Percentiles rank a stretch among this genome's conserved stretches.
Evolutionary conservation across 2,888 invertebrate genomes (phyloP).

Genomic region (Parnassius smintheus): DNA sequence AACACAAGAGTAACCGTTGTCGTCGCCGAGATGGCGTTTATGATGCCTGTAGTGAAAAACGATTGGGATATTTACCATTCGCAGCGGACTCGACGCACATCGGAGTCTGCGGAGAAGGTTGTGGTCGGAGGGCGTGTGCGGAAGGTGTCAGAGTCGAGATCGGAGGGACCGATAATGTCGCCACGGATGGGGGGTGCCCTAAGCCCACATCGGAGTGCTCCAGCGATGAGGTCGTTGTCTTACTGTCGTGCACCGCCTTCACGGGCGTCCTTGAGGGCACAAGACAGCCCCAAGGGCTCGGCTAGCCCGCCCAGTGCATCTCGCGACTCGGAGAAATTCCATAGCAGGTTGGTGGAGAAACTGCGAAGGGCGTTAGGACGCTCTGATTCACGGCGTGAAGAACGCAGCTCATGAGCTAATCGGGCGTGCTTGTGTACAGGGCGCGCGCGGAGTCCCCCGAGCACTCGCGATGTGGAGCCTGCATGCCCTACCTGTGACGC

Average conservation of each 20-base stretch:
- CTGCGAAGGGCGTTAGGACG: constrained; percentile 86
- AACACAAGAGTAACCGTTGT: constrained; percentile 62
- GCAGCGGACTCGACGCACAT: constrained; percentile 87
- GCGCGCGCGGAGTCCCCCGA: constrained; percentile 71
- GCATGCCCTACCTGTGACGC: constrained; percentile 75
- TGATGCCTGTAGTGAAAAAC: constrained; percentile 97
- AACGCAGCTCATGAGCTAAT: constrained; percentile 80
- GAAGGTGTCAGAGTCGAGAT: constrained; percentile 88
- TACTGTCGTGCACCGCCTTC: constrained; percentile 76
- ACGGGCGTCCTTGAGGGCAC: constrained; percentile 82
- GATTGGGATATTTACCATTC: constrained; percentile 96
- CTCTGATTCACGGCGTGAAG: constrained; percentile 71
- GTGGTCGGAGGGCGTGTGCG: constrained; percentile 42
- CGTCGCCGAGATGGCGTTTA: constrained; percentile 90
- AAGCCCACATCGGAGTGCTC: constrained; percentile 84
- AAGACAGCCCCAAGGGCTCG: constrained; percentile 83
- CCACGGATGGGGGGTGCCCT: constrained; percentile 81
- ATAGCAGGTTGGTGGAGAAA: constrained; percentile 89
- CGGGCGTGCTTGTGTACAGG: constrained; percentile 74
- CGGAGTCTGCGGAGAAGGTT: constrained; percentile 82
- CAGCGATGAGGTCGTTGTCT: constrained; percentile 82
- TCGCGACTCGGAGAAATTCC: constrained; percentile 87
- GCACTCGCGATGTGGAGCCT: constrained; percentile 70
- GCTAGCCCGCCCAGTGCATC: constrained; percentile 83
- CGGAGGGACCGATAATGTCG: constrained; percentile 86